Base-by-base conservation (phyloP, 2,113 vertebrate species). In the Zosterops pallidus region DNA sequence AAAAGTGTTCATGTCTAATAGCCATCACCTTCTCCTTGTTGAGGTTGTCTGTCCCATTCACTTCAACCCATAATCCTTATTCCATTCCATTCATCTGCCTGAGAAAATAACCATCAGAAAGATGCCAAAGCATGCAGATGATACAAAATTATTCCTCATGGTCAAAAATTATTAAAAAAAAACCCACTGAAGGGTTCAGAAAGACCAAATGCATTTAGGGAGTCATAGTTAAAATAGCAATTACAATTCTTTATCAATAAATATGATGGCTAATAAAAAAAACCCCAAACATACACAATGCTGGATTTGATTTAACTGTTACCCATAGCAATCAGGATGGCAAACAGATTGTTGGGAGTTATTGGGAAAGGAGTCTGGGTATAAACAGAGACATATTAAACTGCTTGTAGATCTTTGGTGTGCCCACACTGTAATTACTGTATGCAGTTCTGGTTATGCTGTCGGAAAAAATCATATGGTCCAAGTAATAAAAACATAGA, bases 331-430 rank as follows among this genome's bases (percentile, higher is more conserved):
- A 67, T 76, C 90, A 90, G 70, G 74, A 56, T 60, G 53, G 65
- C n/a, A 84, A 91, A 95, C 33, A 89, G 62, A 87, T 85, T 92
- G 59, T 86, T 93, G 53, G 59, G 75, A 90, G 49, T 60, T 94
- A 56, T 18, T 88, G 85, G 67, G 82, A 88, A 92, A 90, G 31
- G 31, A 91, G n/a, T 53, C 70, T 75, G 56, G 22, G 15, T 90
- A 22, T 67, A 91, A 96, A 79, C 50, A 95, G 74, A 94, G 60
- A 83, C 23, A 5, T 17, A 60, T 72, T 91, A 83, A 92, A 83
- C n/a, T 91, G 42, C 59, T 74, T 92, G 37, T 85, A 72, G 49
- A 79, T 72, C n/a, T 88, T 69, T 88, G 53, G 49, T 86, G 82
- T 94, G 67, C 59, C 79, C 46, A 83, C 68, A 74, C 41, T 80